phyloP scores from a whole-genome alignment of 2,888 invertebrate species.

The Halocaridina rubra region DNA sequence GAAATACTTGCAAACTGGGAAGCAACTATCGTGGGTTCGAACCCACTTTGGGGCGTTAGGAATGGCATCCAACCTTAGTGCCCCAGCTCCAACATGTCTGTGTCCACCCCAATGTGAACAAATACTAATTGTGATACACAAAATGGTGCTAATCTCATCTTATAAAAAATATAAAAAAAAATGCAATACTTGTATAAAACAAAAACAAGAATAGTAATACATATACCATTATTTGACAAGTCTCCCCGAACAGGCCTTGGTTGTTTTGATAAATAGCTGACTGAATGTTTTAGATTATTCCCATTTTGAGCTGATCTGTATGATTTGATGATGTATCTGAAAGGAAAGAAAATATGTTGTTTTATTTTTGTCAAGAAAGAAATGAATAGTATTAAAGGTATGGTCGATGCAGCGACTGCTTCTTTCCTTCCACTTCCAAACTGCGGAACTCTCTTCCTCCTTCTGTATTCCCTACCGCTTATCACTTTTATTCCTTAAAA shows the following conservation, averaged over 20 bases:
- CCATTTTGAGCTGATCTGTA: constrained; percentile 78
- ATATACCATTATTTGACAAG: constrained; percentile 26
- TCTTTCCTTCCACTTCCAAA: too few relatives aligned
- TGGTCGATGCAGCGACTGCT: too few relatives aligned
- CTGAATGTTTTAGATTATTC: constrained; percentile 76
- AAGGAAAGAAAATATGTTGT: not conserved
- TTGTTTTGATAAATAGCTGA: constrained; percentile 74
- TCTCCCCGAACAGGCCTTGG: not conserved
- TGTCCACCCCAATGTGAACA: too few relatives aligned
- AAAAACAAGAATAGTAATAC: not conserved
- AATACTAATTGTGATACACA: too few relatives aligned
- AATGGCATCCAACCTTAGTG: too few relatives aligned
- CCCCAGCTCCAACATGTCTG: too few relatives aligned
- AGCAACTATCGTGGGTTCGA: too few relatives aligned
- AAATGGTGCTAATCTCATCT: not conserved
- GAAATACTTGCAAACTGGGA: too few relatives aligned
- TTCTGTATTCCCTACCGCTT: not conserved
- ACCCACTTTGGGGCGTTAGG: too few relatives aligned
- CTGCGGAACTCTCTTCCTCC: too few relatives aligned
- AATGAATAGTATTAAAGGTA: not conserved
- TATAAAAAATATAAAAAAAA: too few relatives aligned
- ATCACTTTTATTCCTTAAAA: not conserved
- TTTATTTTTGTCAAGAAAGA: not conserved
- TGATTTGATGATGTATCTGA: constrained; percentile 81
- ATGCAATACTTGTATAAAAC: too few relatives aligned